These are phyloP conservation scores for Mobula birostris DNA, from an alignment of 2,113 vertebrate species.

Conservation along the genomic window DNA sequence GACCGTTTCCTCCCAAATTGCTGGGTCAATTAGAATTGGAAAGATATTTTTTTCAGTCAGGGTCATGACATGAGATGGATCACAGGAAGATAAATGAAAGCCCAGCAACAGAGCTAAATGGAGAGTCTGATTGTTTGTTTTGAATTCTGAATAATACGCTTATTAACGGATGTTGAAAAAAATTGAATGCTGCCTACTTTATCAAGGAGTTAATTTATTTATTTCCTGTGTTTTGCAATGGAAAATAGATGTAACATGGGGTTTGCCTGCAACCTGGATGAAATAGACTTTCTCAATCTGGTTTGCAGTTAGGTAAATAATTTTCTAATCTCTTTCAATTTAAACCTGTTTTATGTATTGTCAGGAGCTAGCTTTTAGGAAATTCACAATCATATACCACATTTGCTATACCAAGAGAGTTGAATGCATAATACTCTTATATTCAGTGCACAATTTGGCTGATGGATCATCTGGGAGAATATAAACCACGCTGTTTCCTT, in stretches of 20 bases:
- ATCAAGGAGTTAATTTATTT: not conserved
- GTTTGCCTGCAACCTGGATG: not conserved
- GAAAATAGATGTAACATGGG: not conserved
- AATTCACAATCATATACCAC: too few species aligned
- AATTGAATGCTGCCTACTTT: not conserved
- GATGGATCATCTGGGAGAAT: not conserved
- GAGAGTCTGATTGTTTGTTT: too few species aligned
- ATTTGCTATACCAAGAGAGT: not conserved
- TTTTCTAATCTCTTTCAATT: too few species aligned
- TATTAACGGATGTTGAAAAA: not conserved
- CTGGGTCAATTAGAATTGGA: not conserved
- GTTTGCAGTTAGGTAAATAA: not conserved
- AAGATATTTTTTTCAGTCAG: not conserved
- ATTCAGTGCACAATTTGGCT: not conserved
- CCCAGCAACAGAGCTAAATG: too few species aligned
- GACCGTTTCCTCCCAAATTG: not conserved
- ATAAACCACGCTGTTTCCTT: not conserved
- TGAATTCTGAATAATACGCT: not conserved
- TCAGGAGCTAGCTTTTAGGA: not conserved
- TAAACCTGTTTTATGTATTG: not conserved
- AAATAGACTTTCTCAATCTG: not conserved
- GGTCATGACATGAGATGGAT: not conserved
- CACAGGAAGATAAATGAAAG: not conserved
- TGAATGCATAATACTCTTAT: not conserved
- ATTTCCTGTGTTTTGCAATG: not conserved